Percentiles rank a stretch among this genome's conserved stretches.
Conservation (phyloP, 2,888 invertebrate species). For the Cheilosia impressa region DNA sequence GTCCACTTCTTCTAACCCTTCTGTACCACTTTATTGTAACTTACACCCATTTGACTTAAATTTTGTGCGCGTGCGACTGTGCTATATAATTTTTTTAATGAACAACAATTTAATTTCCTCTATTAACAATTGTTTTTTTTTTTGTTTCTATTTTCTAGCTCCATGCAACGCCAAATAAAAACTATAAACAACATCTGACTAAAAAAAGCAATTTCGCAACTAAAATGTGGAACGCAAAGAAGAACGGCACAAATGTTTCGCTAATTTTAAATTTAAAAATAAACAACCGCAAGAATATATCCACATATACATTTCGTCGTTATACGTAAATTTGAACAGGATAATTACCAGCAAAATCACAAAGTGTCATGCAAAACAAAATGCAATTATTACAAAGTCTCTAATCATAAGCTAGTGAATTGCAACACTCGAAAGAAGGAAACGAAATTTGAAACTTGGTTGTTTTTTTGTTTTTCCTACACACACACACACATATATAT, state of each 20-base stretch:
- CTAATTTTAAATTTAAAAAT: constrained; percentile 40
- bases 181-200: constrained; percentile 26
- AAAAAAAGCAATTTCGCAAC: constrained; percentile 12
- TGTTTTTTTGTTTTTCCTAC: not conserved
- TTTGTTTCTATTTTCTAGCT: constrained; percentile 8
- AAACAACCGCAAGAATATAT: constrained; percentile 30
- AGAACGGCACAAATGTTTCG: constrained; percentile 34
- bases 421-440: constrained; percentile 11
- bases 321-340: constrained; percentile 38
- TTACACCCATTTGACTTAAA: not conserved
- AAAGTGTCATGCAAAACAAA: constrained; percentile 26
- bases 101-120: too few species aligned
- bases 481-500: not conserved
- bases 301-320: constrained; percentile 51
- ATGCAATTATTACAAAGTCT: constrained; percentile 18
- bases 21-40: too few species aligned
- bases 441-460: not conserved
- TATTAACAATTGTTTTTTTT: not conserved
- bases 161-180: constrained; percentile 28
- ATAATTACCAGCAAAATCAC: not conserved
- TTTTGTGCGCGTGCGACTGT: not conserved
- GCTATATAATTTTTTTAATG: not conserved
- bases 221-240: constrained; percentile 58
- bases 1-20: too few species aligned
- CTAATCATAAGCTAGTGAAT: constrained; percentile 20